phyloP scores from a whole-genome alignment of 1,140 invertebrate species.

The Aricia agestis region DNA sequence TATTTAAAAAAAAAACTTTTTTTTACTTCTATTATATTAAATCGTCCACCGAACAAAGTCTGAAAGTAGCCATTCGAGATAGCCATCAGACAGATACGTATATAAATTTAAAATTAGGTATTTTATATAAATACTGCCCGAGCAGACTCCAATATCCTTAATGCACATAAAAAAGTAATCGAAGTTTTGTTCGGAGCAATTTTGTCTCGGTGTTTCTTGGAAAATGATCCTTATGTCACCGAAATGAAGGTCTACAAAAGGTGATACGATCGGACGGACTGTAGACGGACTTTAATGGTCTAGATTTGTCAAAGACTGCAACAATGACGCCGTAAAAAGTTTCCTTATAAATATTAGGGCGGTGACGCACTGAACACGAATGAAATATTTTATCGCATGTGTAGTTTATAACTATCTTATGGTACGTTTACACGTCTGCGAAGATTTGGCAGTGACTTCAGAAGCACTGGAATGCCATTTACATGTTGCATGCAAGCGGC shows the following conservation, averaged over 20 bases:
- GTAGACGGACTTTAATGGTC: constrained; percentile 7
- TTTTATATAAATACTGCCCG: constrained; percentile 1
- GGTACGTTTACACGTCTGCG: too few species aligned
- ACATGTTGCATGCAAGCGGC: too few species aligned
- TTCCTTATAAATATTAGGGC: background rate
- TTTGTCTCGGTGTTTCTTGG: background rate
- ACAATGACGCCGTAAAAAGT: background rate
- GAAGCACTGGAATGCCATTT: too few species aligned
- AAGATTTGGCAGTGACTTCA: too few species aligned
- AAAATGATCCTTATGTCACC: background rate
- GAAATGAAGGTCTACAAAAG: background rate
- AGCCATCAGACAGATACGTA: constrained; percentile 2
- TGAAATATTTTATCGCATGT: background rate
- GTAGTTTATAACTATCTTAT: background rate
- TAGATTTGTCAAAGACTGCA: constrained; percentile 9
- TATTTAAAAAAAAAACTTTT: background rate
- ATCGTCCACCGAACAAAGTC: background rate
- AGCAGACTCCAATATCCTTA: background rate
- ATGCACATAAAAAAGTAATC: constrained; percentile 14
- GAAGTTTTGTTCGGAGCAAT: background rate
- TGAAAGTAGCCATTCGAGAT: background rate
- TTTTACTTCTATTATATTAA: background rate
- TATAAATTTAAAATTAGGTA: background rate
- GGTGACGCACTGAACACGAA: background rate
- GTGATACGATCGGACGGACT: background rate